Percentiles rank a stretch among this genome's conserved stretches.
These are phyloP conservation scores for Calcarius lapponicus DNA, from an alignment of 2,797 vertebrate genomes.

Conservation along the genomic window DNA sequence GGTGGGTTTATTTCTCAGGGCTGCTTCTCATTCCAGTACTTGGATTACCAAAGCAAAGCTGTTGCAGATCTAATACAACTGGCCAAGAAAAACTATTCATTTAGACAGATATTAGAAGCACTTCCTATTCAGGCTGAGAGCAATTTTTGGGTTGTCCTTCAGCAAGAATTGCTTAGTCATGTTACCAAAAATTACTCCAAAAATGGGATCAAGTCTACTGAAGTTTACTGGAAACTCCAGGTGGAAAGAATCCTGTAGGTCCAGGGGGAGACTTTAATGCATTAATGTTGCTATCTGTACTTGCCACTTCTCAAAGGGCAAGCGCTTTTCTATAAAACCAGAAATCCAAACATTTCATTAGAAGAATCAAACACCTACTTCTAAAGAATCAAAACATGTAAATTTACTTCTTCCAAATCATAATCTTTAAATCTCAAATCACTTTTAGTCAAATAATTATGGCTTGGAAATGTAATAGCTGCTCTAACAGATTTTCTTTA, in stretches of 20 bases:
- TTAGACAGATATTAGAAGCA: not conserved
- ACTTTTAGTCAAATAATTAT: not conserved
- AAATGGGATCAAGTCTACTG: not conserved
- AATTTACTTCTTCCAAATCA: not conserved
- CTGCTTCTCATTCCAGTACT: not conserved
- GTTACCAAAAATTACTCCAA: not conserved
- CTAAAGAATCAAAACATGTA: not conserved
- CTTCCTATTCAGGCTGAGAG: not conserved
- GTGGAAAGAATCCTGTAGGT: not conserved
- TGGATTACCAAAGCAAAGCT: not conserved
- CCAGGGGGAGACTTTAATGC: not conserved
- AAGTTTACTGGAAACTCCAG: not conserved
- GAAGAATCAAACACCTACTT: not conserved
- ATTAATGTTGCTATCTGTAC: not conserved
- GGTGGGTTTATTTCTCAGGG: not conserved
- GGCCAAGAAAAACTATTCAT: not conserved
- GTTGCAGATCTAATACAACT: not conserved
- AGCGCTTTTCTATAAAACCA: not conserved
- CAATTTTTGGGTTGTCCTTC: not conserved
- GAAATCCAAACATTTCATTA: not conserved
- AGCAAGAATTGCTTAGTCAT: not conserved
- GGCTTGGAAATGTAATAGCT: not conserved
- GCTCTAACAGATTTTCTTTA: not conserved
- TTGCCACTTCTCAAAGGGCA: not conserved
- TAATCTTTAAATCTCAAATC: not conserved